Evolutionary conservation across 2,113 vertebrate species (phyloP).

Genomic region (Macrotis lagotis): DNA sequence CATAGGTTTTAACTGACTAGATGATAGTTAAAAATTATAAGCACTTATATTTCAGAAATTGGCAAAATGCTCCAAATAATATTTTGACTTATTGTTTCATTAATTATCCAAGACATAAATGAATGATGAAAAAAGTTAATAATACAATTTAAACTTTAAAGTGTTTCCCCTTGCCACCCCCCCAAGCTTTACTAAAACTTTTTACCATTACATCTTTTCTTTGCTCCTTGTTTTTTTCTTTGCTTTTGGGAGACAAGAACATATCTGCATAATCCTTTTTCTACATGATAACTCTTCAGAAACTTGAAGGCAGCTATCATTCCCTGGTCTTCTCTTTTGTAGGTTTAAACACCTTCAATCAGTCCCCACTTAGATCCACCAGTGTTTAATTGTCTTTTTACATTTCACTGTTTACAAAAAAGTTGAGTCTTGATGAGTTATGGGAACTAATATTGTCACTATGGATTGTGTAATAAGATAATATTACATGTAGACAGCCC

Average conservation of each 20-base stretch:
- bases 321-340: not conserved
- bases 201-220: not conserved
- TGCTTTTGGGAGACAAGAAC: not conserved
- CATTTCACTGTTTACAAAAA: slow-evolving; percentile 41
- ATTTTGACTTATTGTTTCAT: not conserved
- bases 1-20: not conserved
- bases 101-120: not conserved
- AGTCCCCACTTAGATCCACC: not conserved
- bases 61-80: not conserved
- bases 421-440: not conserved
- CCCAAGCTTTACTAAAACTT: not conserved
- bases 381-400: not conserved
- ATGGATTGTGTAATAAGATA: not conserved
- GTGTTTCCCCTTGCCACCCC: not conserved
- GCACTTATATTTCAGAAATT: not conserved
- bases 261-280: not conserved
- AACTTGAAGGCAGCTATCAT: not conserved
- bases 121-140: not conserved
- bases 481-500: slow-evolving; percentile 26
- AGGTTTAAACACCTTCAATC: not conserved
- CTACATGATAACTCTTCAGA: not conserved
- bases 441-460: not conserved
- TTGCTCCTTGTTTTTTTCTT: not conserved
- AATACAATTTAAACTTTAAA: not conserved
- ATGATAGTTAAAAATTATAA: not conserved